Evolutionary conservation across 2,888 invertebrate genomes (phyloP).

Genomic region (Lampropteryx suffumata): DNA sequence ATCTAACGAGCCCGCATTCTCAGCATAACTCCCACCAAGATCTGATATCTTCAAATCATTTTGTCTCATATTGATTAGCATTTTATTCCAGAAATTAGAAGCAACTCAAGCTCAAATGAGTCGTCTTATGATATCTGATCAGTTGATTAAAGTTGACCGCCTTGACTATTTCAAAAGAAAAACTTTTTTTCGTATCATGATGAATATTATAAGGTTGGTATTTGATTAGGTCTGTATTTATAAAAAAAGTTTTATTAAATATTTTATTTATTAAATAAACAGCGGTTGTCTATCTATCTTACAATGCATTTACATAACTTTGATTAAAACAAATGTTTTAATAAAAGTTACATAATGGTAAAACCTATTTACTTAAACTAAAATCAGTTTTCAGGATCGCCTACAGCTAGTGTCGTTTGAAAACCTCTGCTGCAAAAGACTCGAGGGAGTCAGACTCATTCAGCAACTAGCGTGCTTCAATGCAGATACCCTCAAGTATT

Average conservation of each 20-base stretch:
- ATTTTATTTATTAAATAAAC: too few relatives aligned
- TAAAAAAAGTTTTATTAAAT: too few relatives aligned
- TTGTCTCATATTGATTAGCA: too few relatives aligned
- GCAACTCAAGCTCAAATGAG: slow-evolving; percentile 53
- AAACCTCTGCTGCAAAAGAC: slow-evolving; percentile 61
- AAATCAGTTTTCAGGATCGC: slow-evolving; percentile 59
- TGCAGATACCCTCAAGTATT: slow-evolving; percentile 62
- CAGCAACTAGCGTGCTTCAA: slow-evolving; percentile 69
- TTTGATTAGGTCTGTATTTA: not conserved
- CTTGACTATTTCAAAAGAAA: slow-evolving; percentile 61
- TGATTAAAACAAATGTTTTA: too few relatives aligned
- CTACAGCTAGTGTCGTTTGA: slow-evolving; percentile 70
- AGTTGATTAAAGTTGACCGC: slow-evolving; percentile 57
- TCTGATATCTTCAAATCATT: too few relatives aligned
- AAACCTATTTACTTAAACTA: not conserved
- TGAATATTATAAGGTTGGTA: slow-evolving; percentile 60
- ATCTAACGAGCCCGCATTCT: too few relatives aligned
- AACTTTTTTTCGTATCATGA: slow-evolving; percentile 54
- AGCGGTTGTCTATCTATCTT: too few relatives aligned
- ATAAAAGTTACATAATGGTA: too few relatives aligned
- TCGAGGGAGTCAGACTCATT: slow-evolving; percentile 64
- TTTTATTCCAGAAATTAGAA: slow-evolving; percentile 60
- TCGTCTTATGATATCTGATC: slow-evolving; percentile 61
- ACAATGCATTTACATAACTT: not conserved
- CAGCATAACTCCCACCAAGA: too few relatives aligned